These are phyloP conservation scores for Sesamia nonagrioides DNA, from an alignment of 1,140 invertebrate species.

Conservation along the genomic window DNA sequence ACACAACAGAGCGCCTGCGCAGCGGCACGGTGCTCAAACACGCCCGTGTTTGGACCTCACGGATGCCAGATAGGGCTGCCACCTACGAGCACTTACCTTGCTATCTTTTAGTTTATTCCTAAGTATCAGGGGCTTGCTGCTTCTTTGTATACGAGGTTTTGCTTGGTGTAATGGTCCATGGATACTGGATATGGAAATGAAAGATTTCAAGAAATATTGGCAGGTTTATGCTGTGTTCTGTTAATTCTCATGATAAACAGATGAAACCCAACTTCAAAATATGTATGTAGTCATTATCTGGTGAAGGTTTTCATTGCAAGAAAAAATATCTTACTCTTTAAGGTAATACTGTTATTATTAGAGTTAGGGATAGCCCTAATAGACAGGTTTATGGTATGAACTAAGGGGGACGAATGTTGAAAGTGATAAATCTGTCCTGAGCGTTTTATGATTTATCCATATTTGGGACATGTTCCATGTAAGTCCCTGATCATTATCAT, in stretches of 20 bases:
- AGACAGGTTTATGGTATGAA: constrained; percentile 19
- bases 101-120: constrained; percentile 3
- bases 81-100: neutral
- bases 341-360: neutral
- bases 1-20: constrained; percentile 47
- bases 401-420: constrained; percentile 12
- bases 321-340: too few relatives aligned
- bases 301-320: too few relatives aligned
- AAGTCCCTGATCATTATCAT: neutral
- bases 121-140: neutral
- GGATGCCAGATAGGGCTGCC: constrained; percentile 45
- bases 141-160: neutral
- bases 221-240: too few relatives aligned
- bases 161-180: neutral
- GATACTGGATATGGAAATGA: too few relatives aligned
- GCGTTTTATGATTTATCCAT: constrained; percentile 34
- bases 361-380: constrained; percentile 13
- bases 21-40: constrained; percentile 48
- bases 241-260: too few relatives aligned
- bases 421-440: constrained; percentile 40
- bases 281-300: too few relatives aligned
- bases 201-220: too few relatives aligned
- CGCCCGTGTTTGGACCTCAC: constrained; percentile 48
- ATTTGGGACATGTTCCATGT: constrained; percentile 18
- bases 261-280: too few relatives aligned